Percentiles rank a stretch among this genome's conserved stretches.
phyloP scores from a whole-genome alignment of 2,797 vertebrate species.

The Agapornis canus region DNA sequence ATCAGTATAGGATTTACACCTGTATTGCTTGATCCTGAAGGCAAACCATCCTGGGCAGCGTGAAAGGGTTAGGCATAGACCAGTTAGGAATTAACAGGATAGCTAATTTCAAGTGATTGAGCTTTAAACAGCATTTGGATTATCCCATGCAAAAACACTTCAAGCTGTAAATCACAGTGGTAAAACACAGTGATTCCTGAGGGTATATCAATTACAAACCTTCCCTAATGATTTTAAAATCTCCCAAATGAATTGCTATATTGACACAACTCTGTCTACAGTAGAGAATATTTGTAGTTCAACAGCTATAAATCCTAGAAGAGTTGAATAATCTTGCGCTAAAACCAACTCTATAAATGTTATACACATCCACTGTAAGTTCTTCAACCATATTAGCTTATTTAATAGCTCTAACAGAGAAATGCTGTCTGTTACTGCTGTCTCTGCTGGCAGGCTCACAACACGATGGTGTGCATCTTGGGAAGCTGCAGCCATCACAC shows the following conservation, averaged over 20 bases:
- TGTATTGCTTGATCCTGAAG: slow-evolving; percentile 40
- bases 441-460: background rate
- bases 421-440: background rate
- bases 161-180: slow-evolving; percentile 70
- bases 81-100: slow-evolving; percentile 56
- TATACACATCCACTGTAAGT: background rate
- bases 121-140: slow-evolving; percentile 68
- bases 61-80: slow-evolving; percentile 41
- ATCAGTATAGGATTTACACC: background rate
- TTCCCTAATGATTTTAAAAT: slow-evolving; percentile 76
- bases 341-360: slow-evolving; percentile 27
- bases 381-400: slow-evolving; percentile 12
- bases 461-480: background rate
- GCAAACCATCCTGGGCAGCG: background rate
- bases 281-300: slow-evolving; percentile 71
- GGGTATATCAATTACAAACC: slow-evolving; percentile 50
- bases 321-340: slow-evolving; percentile 38
- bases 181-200: slow-evolving; percentile 55
- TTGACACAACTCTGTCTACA: slow-evolving; percentile 68
- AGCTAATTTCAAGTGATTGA: slow-evolving; percentile 71
- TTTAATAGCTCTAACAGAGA: slow-evolving; percentile 49
- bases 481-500: background rate
- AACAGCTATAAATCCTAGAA: slow-evolving; percentile 39
- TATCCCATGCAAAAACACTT: slow-evolving; percentile 67
- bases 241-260: slow-evolving; percentile 73